Base-by-base conservation (phyloP, 1,140 invertebrate genomes). In the Tachypleus tridentatus region DNA sequence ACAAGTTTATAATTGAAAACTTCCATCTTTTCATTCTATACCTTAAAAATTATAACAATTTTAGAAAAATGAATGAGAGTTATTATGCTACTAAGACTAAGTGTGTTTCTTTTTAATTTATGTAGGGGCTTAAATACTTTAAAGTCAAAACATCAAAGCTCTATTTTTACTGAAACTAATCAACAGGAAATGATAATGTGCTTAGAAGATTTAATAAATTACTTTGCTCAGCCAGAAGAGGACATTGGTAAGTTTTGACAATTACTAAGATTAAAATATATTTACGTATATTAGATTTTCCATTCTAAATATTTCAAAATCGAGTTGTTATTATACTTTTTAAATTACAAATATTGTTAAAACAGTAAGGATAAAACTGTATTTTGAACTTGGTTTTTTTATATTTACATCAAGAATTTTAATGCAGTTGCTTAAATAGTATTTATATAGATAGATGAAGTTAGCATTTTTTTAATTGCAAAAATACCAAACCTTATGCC, bases 141-240 rank as follows among this genome's bases (percentile, higher is more conserved):
- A 62, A 92, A 96, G 80, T 83, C 87, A 67, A 90, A 91, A 60
- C 73, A 63, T n/a, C 51, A 11, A 3, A 54, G 57, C n/a, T 29
- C 29, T 29, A 29, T 80, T 87, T 77, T 92, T 92, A 78, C 87
- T 92, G 78, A 84, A 86, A 70, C 86, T 85, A 53, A 90, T 96
- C 4, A 96, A 1, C 87, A 87, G 69, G 95, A 97, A 80, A 96
- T 98, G 86, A 88, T 97, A 29, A 97, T 96, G 87, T 97, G 93
- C 74, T 80, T 99, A 49, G 95, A 99, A 78, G 97, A 99, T 83
- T 84, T 99, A 63, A 99, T 99, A 72, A 97, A 97, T 77, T 99
- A 99, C 77, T 99, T 99, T 80, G 93, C 93, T 56, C 95, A 99
- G 76, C 97, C 97, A 4, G 91, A 89, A 72, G 93, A 98, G 70